A percentile compares a stretch with the other conserved stretches of the same genome.
Evolutionary conservation across 2,888 invertebrate species (phyloP).

Genomic region (Drosophila nr. perissopoda): DNA sequence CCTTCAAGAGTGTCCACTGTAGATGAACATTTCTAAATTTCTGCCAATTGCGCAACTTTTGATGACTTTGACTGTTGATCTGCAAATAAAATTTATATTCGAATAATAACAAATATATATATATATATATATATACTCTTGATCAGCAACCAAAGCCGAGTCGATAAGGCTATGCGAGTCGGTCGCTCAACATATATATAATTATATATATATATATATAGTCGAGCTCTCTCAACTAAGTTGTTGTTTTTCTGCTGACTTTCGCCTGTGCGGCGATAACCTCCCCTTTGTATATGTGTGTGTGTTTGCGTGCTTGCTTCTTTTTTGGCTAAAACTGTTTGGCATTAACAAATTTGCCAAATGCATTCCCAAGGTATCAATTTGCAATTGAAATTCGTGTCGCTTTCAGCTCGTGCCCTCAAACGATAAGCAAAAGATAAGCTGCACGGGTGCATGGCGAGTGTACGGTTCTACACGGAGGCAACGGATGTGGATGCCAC

Average conservation of each 20-base stretch:
- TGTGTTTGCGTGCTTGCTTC: neutral
- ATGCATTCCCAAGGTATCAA: constrained; percentile 61
- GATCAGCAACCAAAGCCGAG: neutral
- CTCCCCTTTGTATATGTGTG: constrained; percentile 7
- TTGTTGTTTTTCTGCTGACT: constrained; percentile 48
- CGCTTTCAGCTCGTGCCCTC: constrained; percentile 46
- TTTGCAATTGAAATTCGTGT: constrained; percentile 50
- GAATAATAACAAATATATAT: neutral
- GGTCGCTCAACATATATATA: neutral
- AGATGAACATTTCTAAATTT: neutral
- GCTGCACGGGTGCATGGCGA: constrained; percentile 10
- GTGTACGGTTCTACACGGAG: constrained; percentile 12
- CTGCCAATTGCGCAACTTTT: too few species aligned
- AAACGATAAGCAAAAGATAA: constrained; percentile 4
- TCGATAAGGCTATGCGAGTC: neutral
- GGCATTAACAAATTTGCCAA: constrained; percentile 35
- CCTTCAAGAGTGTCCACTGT: neutral
- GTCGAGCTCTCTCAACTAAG: neutral
- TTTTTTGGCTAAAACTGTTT: constrained; percentile 14
- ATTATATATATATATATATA: neutral
- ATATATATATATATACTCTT: neutral
- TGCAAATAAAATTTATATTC: neutral
- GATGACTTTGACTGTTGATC: neutral
- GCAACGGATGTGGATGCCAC: constrained; percentile 36
- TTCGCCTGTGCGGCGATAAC: constrained; percentile 42